These are phyloP conservation scores for Microtus ochrogaster DNA, from an alignment of 2,113 vertebrate species.

Conservation along the genomic window DNA sequence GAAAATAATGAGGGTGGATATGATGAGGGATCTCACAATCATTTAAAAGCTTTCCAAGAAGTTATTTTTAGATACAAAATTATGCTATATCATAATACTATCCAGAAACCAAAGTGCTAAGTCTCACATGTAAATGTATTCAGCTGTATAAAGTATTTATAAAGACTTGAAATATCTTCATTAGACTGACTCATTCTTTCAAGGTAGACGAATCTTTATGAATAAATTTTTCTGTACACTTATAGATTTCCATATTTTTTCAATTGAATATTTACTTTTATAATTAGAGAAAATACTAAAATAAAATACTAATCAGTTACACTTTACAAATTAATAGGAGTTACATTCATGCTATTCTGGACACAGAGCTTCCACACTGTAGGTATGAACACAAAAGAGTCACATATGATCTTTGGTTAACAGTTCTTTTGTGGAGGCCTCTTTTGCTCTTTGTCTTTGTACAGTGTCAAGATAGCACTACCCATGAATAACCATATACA, in stretches of 20 bases:
- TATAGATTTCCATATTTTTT: background rate
- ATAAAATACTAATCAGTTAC: background rate
- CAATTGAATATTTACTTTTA: constrained; percentile 13
- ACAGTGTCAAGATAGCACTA: background rate
- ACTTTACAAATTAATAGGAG: background rate
- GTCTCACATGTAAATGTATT: background rate
- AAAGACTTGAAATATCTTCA: background rate
- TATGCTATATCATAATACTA: background rate
- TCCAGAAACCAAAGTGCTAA: background rate
- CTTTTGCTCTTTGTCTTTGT: background rate
- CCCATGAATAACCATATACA: background rate
- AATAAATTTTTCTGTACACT: background rate
- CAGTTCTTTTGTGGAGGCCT: background rate
- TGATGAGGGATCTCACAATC: background rate
- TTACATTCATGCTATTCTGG: background rate
- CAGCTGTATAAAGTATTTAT: background rate
- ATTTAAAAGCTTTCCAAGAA: background rate
- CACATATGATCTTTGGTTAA: background rate
- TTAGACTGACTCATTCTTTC: background rate
- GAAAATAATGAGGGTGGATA: background rate
- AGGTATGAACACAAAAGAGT: background rate
- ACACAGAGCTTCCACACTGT: background rate
- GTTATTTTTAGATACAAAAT: background rate
- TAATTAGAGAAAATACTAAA: background rate
- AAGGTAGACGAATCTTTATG: background rate